Evolutionary conservation across 2,888 invertebrate genomes (phyloP).

Genomic region (Tetragonisca angustula): DNA sequence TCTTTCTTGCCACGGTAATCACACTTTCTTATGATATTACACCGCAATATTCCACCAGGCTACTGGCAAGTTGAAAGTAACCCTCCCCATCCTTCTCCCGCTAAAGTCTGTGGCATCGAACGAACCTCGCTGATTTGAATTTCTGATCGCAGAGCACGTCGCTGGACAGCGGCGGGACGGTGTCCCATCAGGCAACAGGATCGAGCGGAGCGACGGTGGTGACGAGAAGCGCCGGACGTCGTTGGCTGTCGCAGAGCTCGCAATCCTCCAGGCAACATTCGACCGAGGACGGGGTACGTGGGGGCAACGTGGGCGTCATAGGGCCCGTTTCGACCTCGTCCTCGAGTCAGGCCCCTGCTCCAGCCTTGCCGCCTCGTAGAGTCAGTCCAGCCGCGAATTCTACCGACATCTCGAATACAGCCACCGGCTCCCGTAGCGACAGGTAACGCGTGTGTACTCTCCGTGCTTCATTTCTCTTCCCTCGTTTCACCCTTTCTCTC

Average conservation of each 20-base stretch:
- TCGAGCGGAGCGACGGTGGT: constrained; percentile 79
- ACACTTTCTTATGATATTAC: background rate
- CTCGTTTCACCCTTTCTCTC: background rate
- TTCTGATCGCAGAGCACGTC: constrained; percentile 76
- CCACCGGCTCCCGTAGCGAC: constrained; percentile 74
- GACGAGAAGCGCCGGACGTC: constrained; percentile 78
- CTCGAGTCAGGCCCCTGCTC: constrained; percentile 76
- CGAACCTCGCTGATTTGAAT: constrained; percentile 16
- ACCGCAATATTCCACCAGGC: background rate
- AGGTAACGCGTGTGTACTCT: constrained; percentile 72
- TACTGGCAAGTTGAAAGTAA: background rate
- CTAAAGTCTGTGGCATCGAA: background rate
- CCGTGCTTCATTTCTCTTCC: background rate
- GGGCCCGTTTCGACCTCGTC: constrained; percentile 82
- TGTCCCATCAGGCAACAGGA: constrained; percentile 78
- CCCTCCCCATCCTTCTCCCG: background rate
- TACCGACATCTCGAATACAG: constrained; percentile 79
- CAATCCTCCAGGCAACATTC: constrained; percentile 79
- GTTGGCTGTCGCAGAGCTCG: constrained; percentile 79
- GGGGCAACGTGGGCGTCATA: constrained; percentile 80
- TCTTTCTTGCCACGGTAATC: background rate
- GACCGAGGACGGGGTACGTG: constrained; percentile 71
- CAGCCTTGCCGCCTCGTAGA: constrained; percentile 80
- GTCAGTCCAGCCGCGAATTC: constrained; percentile 85
- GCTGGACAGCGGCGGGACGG: constrained; percentile 75